phyloP scores from a whole-genome alignment of 1,140 invertebrate species.

The Drosophila sproati region DNA sequence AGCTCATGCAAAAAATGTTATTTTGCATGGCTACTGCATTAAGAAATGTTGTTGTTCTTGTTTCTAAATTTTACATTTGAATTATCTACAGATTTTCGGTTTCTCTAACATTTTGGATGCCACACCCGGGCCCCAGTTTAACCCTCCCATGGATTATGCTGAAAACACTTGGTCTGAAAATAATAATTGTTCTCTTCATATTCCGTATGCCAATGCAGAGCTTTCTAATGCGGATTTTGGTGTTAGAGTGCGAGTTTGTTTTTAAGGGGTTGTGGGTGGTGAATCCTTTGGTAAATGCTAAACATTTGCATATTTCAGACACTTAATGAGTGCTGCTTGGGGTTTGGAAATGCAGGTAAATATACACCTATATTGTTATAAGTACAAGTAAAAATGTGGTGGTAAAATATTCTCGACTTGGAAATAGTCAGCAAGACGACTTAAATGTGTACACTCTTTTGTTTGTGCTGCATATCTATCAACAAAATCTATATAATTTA shows the following conservation, averaged over 20 bases:
- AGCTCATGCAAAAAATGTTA: constrained; percentile 14
- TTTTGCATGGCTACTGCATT: constrained; percentile 46
- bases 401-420: background rate
- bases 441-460: background rate
- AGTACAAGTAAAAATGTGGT: background rate
- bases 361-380: background rate
- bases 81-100: constrained; percentile 44
- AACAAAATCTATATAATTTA: too few relatives aligned
- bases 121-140: constrained; percentile 27
- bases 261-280: constrained; percentile 1
- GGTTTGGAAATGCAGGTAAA: background rate
- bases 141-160: constrained; percentile 51
- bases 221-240: constrained; percentile 70
- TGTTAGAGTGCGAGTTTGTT: constrained; percentile 43
- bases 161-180: constrained; percentile 66
- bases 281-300: background rate
- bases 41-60: constrained; percentile 41
- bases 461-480: background rate
- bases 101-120: constrained; percentile 24
- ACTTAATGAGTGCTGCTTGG: constrained; percentile 2
- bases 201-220: constrained; percentile 58
- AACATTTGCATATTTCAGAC: constrained; percentile 38
- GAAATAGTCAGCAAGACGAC: background rate
- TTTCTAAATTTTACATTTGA: constrained; percentile 55
- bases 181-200: constrained; percentile 71